Evolutionary conservation across 2,888 invertebrate genomes (phyloP).

Genomic region (Tineola bisselliella): DNA sequence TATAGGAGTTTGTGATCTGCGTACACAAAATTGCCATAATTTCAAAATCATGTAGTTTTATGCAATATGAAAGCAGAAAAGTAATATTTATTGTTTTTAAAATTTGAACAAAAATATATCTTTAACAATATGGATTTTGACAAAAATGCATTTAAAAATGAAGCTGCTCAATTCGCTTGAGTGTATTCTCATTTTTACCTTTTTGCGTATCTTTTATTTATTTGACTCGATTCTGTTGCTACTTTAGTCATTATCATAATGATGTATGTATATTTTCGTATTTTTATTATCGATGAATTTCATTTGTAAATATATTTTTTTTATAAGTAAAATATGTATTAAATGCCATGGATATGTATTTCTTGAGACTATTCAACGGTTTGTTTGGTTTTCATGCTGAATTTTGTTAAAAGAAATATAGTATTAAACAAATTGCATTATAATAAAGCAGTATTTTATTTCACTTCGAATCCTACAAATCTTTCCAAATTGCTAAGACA

Average conservation of each 20-base stretch:
- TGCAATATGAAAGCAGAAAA: neutral
- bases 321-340: constrained; percentile 57
- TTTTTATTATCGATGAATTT: constrained; percentile 31
- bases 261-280: constrained; percentile 54
- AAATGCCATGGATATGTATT: constrained; percentile 55
- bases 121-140: neutral
- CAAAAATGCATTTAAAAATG: constrained; percentile 14
- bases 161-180: constrained; percentile 25
- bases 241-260: constrained; percentile 63
- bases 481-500: too few relatives aligned
- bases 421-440: constrained; percentile 60
- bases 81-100: neutral
- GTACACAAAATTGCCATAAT: constrained; percentile 61
- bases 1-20: constrained; percentile 61
- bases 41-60: constrained; percentile 14
- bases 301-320: constrained; percentile 62
- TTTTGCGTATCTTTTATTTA: constrained; percentile 19
- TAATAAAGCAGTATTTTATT: constrained; percentile 40
- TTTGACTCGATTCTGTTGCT: constrained; percentile 42
- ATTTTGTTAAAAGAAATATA: constrained; percentile 42
- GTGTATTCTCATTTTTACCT: neutral
- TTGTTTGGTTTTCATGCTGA: constrained; percentile 50
- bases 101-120: too few relatives aligned
- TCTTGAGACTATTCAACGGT: constrained; percentile 43
- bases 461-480: constrained; percentile 15